Evolutionary conservation across 2,888 invertebrate species (phyloP).

Genomic region (Zaprionus lineosus): DNA sequence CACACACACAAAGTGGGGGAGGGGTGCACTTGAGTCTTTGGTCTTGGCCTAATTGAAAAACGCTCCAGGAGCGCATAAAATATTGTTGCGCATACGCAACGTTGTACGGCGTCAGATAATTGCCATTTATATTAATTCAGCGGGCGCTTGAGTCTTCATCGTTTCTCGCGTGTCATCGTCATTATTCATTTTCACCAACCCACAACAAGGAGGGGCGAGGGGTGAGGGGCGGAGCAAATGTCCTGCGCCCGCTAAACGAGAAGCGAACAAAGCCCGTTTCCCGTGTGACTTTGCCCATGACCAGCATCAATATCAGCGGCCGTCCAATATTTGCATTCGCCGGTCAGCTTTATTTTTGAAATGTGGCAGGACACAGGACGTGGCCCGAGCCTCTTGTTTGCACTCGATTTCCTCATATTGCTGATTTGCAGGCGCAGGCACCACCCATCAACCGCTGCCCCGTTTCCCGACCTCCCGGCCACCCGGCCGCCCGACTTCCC

Average conservation of each 20-base stretch:
- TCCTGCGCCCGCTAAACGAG: slow-evolving; percentile 6
- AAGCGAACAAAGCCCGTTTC: slow-evolving; percentile 18
- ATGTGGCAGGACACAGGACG: slow-evolving; percentile 43
- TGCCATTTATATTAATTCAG: slow-evolving; percentile 78
- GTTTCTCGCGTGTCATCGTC: slow-evolving; percentile 66
- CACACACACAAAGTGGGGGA: too few species aligned
- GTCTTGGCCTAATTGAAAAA: slow-evolving; percentile 45
- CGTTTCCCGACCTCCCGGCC: slow-evolving; percentile 19
- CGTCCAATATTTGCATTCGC: slow-evolving; percentile 67
- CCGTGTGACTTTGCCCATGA: slow-evolving; percentile 48
- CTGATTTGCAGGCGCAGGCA: slow-evolving; percentile 16
- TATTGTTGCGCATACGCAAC: slow-evolving; percentile 43
- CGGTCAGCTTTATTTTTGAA: slow-evolving; percentile 72
- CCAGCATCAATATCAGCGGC: slow-evolving; percentile 66
- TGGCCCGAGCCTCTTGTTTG: slow-evolving; percentile 24
- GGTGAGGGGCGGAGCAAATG: too few species aligned
- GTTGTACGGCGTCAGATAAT: slow-evolving; percentile 48
- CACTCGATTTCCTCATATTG: slow-evolving; percentile 42
- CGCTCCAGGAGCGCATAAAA: slow-evolving; percentile 18
- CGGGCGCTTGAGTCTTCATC: slow-evolving; percentile 47
- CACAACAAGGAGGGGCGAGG: too few species aligned
- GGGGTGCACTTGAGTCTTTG: not conserved
- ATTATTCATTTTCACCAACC: slow-evolving; percentile 62
- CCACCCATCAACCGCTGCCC: slow-evolving; percentile 8
- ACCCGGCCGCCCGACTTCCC: slow-evolving; percentile 11